Evolutionary conservation across 2,888 invertebrate genomes (phyloP), one percentile per base, ranked within the genome.

Genomic region (Koerneria pararmatus): DNA sequence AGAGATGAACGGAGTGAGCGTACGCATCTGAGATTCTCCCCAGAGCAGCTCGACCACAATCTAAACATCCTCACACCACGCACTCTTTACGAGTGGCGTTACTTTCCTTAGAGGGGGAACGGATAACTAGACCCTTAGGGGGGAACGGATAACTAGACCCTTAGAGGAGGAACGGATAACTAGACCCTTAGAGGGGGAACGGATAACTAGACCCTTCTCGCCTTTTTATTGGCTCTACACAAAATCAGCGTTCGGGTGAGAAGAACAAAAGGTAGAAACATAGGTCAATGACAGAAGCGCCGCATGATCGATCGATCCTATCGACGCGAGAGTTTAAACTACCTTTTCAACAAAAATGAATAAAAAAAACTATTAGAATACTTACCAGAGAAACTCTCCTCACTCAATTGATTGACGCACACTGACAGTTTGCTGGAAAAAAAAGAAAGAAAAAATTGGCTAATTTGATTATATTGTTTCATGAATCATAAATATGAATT

Each of bases 341-440:
- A 29, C 1, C n/a, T 8, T 51, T 15, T 24, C 19, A 29, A 29
- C 53, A 53, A 53, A 27, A 0, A 15, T 11, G 35, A 65, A 57
- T 41, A 27, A 59, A 8, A 4, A 22, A 34, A 29, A 19, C 5
- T 24, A 5, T 48, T n/a, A 19, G 19, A 49, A 15, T 22, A 29
- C 34, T 15, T 31, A 64, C 63, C 48, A 24, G 48, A 64, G 84
- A 94, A 95, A 85, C 91, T 91, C 58, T 89, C 79, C 11, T 75
- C 88, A 77, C 91, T 91, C 82, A 95, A 86, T 77, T 95, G 94
- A 90, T 92, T 91, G 71, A 95, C 86, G 72, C 92, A 91, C 85
- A 91, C 91, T 71, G 86, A 83, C 73, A 86, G 84, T 66, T 85
- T 85, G 73, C 86, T 87, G 83, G 88, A 79, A 76, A 37, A 37